A percentile compares a stretch with the other conserved stretches of the same genome.
These are phyloP conservation scores for Zygaena filipendulae DNA, from an alignment of 2,888 invertebrate genomes.

Conservation along the genomic window DNA sequence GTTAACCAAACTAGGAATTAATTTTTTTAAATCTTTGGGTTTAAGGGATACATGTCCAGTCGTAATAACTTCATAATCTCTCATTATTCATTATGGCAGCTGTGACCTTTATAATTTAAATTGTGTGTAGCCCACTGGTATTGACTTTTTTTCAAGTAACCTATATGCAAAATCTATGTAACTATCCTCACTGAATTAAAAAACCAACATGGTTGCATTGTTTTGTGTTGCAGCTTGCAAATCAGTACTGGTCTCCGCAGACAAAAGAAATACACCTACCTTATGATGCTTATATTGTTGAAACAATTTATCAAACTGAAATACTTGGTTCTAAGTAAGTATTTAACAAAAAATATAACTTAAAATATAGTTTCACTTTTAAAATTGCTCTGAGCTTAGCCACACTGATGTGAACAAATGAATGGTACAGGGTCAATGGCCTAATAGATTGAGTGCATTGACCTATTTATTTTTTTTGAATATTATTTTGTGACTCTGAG, in stretches of 20 bases:
- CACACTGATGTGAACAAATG: conserved; percentile 53
- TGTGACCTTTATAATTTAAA: too few relatives aligned
- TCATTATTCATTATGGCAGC: too few relatives aligned
- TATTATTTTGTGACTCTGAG: conserved; percentile 25
- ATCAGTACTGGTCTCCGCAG: conserved; percentile 93
- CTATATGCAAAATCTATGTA: conserved; percentile 47
- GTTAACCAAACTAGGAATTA: too few relatives aligned
- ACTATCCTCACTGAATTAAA: conserved; percentile 50
- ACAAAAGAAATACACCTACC: conserved; percentile 77
- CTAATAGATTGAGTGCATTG: conserved; percentile 47
- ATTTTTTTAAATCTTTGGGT: too few relatives aligned
- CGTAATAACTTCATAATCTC: too few relatives aligned
- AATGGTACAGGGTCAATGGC: conserved; percentile 43
- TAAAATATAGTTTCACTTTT: conserved; percentile 19
- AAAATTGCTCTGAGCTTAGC: conserved; percentile 28
- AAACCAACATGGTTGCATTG: conserved; percentile 49
- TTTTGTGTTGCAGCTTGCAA: conserved; percentile 76
- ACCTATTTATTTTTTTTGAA: conserved; percentile 43
- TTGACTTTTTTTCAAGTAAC: conserved; percentile 24
- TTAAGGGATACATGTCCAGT: too few relatives aligned
- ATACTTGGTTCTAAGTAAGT: conserved; percentile 83
- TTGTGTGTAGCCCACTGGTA: too few relatives aligned
- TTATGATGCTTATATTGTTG: conserved; percentile 83
- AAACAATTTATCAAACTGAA: conserved; percentile 90
- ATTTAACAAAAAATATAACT: conserved; percentile 16